Base-by-base conservation (phyloP, 2,888 invertebrate species). In the Eupithecia tripunctaria region DNA sequence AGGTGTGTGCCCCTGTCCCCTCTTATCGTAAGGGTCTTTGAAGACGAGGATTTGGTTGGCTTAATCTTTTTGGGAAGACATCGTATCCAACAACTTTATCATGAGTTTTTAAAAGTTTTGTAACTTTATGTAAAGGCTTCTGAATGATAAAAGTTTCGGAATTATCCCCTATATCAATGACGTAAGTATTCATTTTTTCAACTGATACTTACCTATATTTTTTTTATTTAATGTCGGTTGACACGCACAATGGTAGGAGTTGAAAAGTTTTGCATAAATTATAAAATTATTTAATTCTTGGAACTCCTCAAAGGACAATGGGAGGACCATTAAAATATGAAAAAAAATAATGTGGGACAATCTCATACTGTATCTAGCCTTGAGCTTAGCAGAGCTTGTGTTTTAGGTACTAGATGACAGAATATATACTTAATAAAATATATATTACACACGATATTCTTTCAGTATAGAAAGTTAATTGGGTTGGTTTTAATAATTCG, bases 61-160 rank as follows among this genome's bases (percentile, higher is more conserved):
- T 86, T 90, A 90, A 92, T 92, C 91, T 91, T 87, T 86, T 85
- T 86, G 86, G 85, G 83, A 84, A 81, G 75, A 80, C 75, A 63
- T 63, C 64, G 64, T 64, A 21, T 38, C 81, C 83, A 82, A 82
- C 83, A 82, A 70, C 79, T 74, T 79, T 81, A 79, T 79, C 75
- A 70, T 77, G 62, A 63, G 76, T 81, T 83, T 86, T 84, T 82
- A 79, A 32, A 36, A 21, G 38, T 36, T 70, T 66, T 62, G 29
- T 27, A 25, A 21, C 64, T 36, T 64, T 21, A 64, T 64, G 38
- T 64, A n/a, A 41, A 38, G 36, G 36, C 64, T 38, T 64, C 15
- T 21, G 60, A 60, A 38, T 32, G 64, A 36, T 64, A 38, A 64
- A 64, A 64, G n/a, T 36, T 21, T 38, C 14, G 15, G 18, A 60